These are phyloP conservation scores for Percopsis omiscomaycus DNA, from an alignment of 2,797 vertebrate species.

Conservation along the genomic window DNA sequence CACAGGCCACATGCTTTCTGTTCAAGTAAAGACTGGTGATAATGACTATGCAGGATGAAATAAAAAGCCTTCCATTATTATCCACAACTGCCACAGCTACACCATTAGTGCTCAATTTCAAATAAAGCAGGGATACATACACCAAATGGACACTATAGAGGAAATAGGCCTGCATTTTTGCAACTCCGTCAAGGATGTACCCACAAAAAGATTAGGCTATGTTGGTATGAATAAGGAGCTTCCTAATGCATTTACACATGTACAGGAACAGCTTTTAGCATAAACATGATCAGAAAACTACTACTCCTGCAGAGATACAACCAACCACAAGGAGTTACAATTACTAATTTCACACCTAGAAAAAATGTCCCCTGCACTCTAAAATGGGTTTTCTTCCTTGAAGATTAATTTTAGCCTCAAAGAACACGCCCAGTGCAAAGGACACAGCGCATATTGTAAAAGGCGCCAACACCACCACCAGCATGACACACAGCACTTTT, in stretches of 20 bases:
- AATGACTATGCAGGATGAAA: background rate
- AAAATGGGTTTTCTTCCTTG: no score
- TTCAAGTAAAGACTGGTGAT: conserved; percentile 2
- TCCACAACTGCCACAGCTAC: no score
- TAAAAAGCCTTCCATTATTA: background rate
- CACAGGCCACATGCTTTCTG: conserved; percentile 34
- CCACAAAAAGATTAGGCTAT: conserved; percentile 1
- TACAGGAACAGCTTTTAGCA: background rate
- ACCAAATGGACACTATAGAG: conserved; percentile 1
- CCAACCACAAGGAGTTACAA: background rate
- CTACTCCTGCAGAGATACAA: no score
- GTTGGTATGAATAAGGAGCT: background rate
- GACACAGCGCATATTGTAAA: conserved; percentile 21
- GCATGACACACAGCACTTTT: conserved; percentile 27
- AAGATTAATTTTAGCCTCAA: no score
- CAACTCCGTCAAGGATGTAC: background rate
- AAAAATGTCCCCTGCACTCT: no score
- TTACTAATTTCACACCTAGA: background rate
- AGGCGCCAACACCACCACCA: conserved; percentile 17
- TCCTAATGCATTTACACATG: background rate
- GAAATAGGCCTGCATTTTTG: conserved; percentile 3
- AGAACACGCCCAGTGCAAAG: conserved; percentile 62
- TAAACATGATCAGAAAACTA: background rate
- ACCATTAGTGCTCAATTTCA: no score
- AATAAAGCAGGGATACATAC: background rate